Conservation (phyloP, 1,140 invertebrate species). For the Ridgeia piscesae region DNA sequence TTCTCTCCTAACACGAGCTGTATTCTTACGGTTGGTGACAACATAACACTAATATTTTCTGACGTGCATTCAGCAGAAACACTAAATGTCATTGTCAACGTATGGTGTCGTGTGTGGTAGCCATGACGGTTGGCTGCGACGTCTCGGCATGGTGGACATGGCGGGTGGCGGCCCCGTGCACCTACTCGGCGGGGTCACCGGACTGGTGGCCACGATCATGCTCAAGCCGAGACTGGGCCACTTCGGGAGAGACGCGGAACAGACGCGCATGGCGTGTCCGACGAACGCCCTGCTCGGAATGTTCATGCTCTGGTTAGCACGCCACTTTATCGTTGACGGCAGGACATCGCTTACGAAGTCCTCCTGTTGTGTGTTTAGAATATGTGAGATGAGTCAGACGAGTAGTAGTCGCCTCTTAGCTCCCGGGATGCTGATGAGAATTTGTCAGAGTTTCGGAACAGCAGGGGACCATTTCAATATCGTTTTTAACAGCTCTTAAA, state of each 20-base stretch:
- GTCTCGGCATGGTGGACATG: constrained; percentile 36
- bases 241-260: background rate
- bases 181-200: constrained; percentile 24
- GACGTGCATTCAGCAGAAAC: background rate
- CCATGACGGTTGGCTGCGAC: background rate
- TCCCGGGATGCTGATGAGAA: too few relatives aligned
- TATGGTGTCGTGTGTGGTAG: background rate
- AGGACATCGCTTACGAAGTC: background rate
- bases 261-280: constrained; percentile 35
- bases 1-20: too few relatives aligned
- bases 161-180: constrained; percentile 24
- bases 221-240: constrained; percentile 20
- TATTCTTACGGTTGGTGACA: too few relatives aligned
- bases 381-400: too few relatives aligned
- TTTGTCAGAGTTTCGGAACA: too few relatives aligned
- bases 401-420: too few relatives aligned
- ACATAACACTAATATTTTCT: background rate
- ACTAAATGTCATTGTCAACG: background rate
- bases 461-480: too few relatives aligned
- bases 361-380: too few relatives aligned
- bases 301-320: constrained; percentile 37
- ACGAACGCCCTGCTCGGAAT: constrained; percentile 43
- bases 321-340: background rate
- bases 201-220: constrained; percentile 23
- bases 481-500: too few relatives aligned